phyloP scores from a whole-genome alignment of 2,113 vertebrate species.

The Grammomys dolichurus region DNA sequence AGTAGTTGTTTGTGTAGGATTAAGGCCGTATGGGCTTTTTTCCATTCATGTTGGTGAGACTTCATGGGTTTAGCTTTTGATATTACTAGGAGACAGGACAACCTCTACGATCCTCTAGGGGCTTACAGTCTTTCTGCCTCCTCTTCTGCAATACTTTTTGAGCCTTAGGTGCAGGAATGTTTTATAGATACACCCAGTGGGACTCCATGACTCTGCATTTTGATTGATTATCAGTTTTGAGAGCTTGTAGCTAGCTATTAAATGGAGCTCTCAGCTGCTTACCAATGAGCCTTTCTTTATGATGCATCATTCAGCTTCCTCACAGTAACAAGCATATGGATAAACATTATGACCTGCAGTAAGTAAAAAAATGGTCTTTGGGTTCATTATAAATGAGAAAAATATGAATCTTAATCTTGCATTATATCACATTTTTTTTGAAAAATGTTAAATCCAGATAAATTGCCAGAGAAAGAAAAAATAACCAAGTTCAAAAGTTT shows the following conservation, averaged over 20 bases:
- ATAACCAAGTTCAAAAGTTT: neutral
- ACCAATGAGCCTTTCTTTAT: neutral
- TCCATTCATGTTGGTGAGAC: neutral
- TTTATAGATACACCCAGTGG: neutral
- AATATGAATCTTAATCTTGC: neutral
- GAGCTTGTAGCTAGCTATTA: neutral
- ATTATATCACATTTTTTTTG: neutral
- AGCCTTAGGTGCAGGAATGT: neutral
- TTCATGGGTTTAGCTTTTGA: neutral
- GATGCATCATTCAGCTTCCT: neutral
- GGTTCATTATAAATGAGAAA: neutral
- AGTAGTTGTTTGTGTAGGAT: neutral
- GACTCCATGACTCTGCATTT: neutral
- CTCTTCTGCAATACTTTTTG: neutral
- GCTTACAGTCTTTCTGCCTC: neutral
- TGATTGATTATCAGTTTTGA: neutral
- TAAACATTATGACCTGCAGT: neutral
- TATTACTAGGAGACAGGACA: neutral
- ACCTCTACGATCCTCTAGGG: neutral
- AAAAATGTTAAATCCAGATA: neutral
- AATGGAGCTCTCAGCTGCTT: neutral
- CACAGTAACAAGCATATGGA: neutral
- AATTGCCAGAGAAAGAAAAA: neutral
- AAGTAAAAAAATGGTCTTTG: neutral
- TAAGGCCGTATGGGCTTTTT: neutral